These are phyloP conservation scores for Liparis tanakae DNA, from an alignment of 2,797 vertebrate species.

Conservation along the genomic window DNA sequence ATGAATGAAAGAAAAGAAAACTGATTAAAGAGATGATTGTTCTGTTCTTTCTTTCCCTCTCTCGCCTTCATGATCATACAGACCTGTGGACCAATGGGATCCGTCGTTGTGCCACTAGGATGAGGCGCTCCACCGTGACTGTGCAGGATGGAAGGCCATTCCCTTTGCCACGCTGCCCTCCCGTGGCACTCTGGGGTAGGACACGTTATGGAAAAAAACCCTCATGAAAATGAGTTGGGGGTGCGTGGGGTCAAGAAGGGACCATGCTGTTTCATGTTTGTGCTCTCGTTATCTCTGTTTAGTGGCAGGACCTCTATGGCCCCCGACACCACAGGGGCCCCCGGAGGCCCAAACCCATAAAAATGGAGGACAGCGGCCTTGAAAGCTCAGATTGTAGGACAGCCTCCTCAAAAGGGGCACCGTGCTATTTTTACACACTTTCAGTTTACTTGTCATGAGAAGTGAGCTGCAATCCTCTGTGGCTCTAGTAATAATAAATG, in stretches of 20 bases:
- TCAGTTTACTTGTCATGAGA: background rate
- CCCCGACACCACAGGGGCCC: background rate
- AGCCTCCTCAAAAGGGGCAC: background rate
- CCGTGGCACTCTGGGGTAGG: background rate
- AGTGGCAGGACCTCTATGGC: background rate
- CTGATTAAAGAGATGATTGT: background rate
- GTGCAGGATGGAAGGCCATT: background rate
- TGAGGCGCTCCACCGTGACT: background rate
- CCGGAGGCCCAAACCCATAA: background rate
- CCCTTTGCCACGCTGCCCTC: slow-evolving; percentile 14
- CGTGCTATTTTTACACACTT: background rate
- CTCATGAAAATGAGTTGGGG: background rate
- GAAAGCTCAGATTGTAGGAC: background rate
- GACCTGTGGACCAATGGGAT: background rate
- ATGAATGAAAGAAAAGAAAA: too few species aligned
- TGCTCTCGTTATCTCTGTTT: background rate
- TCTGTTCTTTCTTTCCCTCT: too few species aligned
- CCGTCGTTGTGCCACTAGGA: background rate
- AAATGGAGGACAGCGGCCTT: background rate
- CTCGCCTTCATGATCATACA: too few species aligned
- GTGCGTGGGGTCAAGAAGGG: background rate
- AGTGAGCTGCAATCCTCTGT: background rate
- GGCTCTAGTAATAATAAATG: background rate
- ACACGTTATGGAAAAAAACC: too few species aligned
- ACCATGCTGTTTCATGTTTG: background rate